Evolutionary conservation across 2,113 vertebrate genomes (phyloP), one percentile per base, ranked within the genome.

Genomic region (Craseonycteris thonglongyai): DNA sequence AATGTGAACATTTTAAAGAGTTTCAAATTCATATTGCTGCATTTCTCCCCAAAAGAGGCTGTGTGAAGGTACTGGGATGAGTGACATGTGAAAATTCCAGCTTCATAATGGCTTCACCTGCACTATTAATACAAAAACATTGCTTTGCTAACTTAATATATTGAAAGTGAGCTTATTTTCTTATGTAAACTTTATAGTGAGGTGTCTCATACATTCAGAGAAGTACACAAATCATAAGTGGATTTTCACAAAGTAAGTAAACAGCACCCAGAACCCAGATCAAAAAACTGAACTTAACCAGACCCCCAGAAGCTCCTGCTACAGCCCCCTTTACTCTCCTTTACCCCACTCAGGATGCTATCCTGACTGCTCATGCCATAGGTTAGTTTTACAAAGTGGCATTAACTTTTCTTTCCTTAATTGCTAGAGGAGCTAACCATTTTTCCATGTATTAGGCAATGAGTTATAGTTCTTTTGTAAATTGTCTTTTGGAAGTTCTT

Each of bases 401-500:
- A 40, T 28, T 45, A 18, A 47, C 49, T 74, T 75, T 76, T 69
- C 30, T 86, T 94, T 93, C 68, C 78, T 86, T 69, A 78, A 56
- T 66, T 81, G 6, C 68, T 24, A 47, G 59, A 75, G 40, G 21
- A 90, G 58, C 28, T 28, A 74, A 35, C 42, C 56, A 51, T 72
- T 59, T 69, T 40, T 76, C 68, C 30, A 28, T 7, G 5, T 54
- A 35, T 82, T 40, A 59, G 78, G 47, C 0, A 0, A 35, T 26
- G 45, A 54, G 51, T n/a, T 45, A 1, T 16, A 72, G 59, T 86
- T 96, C 69, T 88, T 96, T 78, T 51, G 66, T 68, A 80, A 54
- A 35, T 24, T 72, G 16, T 56, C 90, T 88, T 88, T 84, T 85
- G 47, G 47, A 95, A 78, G 76, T 65, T 80, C 80, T 90, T 94